Base-by-base conservation (phyloP, 2,888 invertebrate genomes). In the Pseudococcus longispinus region DNA sequence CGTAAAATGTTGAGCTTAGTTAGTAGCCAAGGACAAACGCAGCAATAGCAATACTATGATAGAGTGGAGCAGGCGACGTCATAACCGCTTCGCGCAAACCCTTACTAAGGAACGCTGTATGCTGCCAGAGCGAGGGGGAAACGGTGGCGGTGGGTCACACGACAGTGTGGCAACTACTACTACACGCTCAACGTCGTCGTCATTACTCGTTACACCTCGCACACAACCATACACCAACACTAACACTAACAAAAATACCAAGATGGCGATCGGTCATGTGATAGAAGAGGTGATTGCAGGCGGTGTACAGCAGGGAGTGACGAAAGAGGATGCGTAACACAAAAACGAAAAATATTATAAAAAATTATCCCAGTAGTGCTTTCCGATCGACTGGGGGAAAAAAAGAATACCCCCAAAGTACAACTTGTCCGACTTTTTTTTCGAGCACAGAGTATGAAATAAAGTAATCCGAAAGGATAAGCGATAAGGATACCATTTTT, bases 211-310 rank as follows among this genome's bases (percentile, higher is more conserved):
- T 32, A 82, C 82, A 44, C 20, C 42, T 9, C 82, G n/a, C n/a
- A 51, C 51, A 46, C 46, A 82, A 18, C 29, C 82, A 20, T 42
- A 80, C 82, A 44, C 46, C 18, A 1, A 82, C 51, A 83, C 83
- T 26, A 82, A 83, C 55, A 83, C 88, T 91, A 91, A 91, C 91
- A 91, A 90, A 92, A 91, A 91, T 92, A 91, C 92, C 92, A 92
- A 92, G 92, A 92, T 92, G 92, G 92, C 92, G 92, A 91, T 92
- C 90, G 91, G 91, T 92, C 92, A 92, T 92, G 92, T 92, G 92
- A 92, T 90, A 91, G 90, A 91, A 90, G 91, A 91, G 77, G 87
- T 84, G 70, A 87, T 65, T 87, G 60, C 23, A 13, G 87, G 51
- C 84, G 83, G 74, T 6, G 65, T 42, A 70, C 74, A 23, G 60